Evolutionary conservation across 2,797 vertebrate species (phyloP), one percentile per base, ranked within the genome.

Genomic region (Mormyrus proboscirostris): DNA sequence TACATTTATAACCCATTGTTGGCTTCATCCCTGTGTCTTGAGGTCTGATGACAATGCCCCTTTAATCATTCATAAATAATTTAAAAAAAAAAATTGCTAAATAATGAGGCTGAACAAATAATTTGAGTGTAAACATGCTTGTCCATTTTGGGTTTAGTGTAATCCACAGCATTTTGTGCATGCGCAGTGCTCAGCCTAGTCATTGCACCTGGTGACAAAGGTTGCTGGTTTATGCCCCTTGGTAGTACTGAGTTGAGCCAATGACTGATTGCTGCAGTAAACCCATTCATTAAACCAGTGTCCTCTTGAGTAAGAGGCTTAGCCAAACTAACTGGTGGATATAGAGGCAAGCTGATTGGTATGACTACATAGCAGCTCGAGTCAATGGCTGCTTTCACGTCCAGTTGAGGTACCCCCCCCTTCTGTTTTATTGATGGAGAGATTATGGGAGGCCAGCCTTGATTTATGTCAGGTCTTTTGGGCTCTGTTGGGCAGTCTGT

Each of bases 371-470:
- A 79, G 41, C 73, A 44, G 38, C 41, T 79, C 33, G 14, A 38
- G 33, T n/a, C 33, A 8, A 16, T 79, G 38, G 38, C 14, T 79
- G 38, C 73, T 44, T 87, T 29, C 1, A 3, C 16, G 7, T 87
- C 85, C 33, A 55, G 33, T 57, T 87, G 16, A 41, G 85, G 85
- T 33, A 87, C 8, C 25, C 25, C 29, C n/a, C 25, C 9, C 6
- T 14, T 33, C 12, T 73, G 62, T 38, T 59, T 59, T 62, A 89
- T 84, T 84, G 85, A 57, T 82, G 29, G 49, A 55, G 41, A 79
- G 69, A 89, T 53, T 89, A 65, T 65, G 16, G 29, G 83, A 69
- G 25, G 14, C 59, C 33, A 59, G 84, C 51, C 65, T 25, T 87
- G 51, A 57, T 79, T 87, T 87, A 79, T 82, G 33, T 69, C 3